Evolutionary conservation across 2,113 vertebrate genomes (phyloP).

Genomic region (Vulpes ferrilata): DNA sequence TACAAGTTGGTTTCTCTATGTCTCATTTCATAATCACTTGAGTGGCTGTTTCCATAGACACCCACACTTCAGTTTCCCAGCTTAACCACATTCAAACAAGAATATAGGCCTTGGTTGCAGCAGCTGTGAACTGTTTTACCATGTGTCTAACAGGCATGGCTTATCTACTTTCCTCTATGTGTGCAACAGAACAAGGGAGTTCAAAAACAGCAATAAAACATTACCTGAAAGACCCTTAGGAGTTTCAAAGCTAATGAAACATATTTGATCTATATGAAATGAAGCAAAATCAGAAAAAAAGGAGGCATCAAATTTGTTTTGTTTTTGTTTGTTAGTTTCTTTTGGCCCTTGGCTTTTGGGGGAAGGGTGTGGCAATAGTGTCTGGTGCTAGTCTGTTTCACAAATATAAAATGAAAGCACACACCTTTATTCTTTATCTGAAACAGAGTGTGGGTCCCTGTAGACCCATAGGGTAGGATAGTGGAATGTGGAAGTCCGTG

Average conservation of each 20-base stretch:
- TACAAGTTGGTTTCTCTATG: conserved; percentile 60
- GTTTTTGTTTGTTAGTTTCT: not conserved
- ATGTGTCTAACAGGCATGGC: not conserved
- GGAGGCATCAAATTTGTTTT: not conserved
- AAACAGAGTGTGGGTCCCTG: conserved; percentile 41
- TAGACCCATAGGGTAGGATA: not conserved
- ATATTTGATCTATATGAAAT: conserved; percentile 22
- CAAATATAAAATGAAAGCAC: conserved; percentile 59
- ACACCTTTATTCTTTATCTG: not conserved
- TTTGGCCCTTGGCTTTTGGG: not conserved
- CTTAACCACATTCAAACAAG: conserved; percentile 62
- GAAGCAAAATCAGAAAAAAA: conserved; percentile 56
- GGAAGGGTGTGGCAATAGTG: not conserved
- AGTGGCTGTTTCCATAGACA: conserved; percentile 63
- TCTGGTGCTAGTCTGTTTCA: conserved; percentile 19
- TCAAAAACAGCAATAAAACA: not conserved
- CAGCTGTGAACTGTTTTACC: conserved; percentile 54
- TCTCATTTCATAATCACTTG: conserved; percentile 36
- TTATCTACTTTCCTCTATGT: conserved; percentile 72
- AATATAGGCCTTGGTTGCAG: conserved; percentile 1
- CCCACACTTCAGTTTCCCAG: conserved; percentile 62
- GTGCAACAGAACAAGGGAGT: not conserved
- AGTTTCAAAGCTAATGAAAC: not conserved
- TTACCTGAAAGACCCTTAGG: not conserved
- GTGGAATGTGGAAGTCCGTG: not conserved